Evolutionary conservation across 2,113 vertebrate species (phyloP).

Genomic region (Percina caprodes): DNA sequence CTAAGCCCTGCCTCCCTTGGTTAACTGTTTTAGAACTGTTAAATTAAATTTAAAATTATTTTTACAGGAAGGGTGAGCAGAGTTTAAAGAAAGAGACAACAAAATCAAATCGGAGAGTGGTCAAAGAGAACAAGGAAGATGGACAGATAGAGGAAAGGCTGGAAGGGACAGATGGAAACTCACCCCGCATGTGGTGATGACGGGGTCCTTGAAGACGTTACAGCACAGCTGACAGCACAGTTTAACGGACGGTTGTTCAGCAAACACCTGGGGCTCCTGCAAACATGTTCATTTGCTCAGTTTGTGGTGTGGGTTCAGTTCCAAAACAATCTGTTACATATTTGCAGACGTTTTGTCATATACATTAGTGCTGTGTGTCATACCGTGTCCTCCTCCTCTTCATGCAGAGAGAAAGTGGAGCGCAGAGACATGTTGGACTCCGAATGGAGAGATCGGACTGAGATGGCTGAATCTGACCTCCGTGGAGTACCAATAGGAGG

Average conservation of each 20-base stretch:
- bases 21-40: background rate
- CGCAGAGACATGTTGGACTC: conserved; percentile 99
- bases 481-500: conserved; percentile 94
- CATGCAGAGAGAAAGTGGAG: conserved; percentile 97
- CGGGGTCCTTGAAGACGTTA: conserved; percentile 96
- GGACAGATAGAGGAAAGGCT: background rate
- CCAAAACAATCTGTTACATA: background rate
- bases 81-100: background rate
- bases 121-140: background rate
- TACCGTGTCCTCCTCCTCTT: conserved; percentile 98
- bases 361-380: conserved; percentile 41
- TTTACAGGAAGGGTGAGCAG: background rate
- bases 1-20: background rate
- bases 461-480: conserved; percentile 96
- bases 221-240: conserved; percentile 98
- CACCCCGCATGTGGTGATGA: conserved; percentile 99
- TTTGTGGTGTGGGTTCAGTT: background rate
- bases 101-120: background rate
- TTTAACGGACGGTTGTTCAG: conserved; percentile 96
- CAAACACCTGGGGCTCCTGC: conserved; percentile 96
- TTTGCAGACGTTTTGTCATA: background rate
- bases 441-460: conserved; percentile 94
- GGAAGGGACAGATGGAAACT: conserved; percentile 62
- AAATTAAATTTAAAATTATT: background rate
- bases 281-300: background rate